Base-by-base conservation (phyloP, 2,888 invertebrate genomes). In the Mechanitis mazaeus region DNA sequence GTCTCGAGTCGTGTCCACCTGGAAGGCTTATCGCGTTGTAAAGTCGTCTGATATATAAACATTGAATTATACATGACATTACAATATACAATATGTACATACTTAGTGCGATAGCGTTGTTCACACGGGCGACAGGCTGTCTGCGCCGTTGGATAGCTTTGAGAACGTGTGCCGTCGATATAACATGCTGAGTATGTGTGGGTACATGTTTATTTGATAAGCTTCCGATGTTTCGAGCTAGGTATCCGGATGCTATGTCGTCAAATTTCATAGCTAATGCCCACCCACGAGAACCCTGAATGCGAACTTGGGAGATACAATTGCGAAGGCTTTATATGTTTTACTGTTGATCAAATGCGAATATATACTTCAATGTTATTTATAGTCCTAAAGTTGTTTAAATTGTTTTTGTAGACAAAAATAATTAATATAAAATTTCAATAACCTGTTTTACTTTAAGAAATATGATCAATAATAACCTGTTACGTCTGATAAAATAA, bases 51-150 rank as follows among this genome's bases (percentile, higher is more conserved):
- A 72, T 73, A 75, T 71, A 75, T 85, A 84, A 84, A 84, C 84
- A 81, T 83, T 81, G 78, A 78, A 84, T 84, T 83, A 69, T 70
- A 84, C 81, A 81, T 81, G 78, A 77, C 77, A 74, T 75, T 80
- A 79, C 77, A 50, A 42, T 42, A 79, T 82, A 80, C 73, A 74
- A 76, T 79, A 82, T 76, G 74, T 82, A 83, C 77, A 76, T 85
- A 85, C 79, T 79, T 84, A 84, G 79, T 78, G 81, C 78, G 83
- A 85, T 87, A 85, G 83, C 79, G 84, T 77, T 83, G 84, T 85
- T 85, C 83, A 80, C 84, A 82, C 81, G 81, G 87, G 90, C 90
- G 90, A 90, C 90, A 89, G 76, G 86, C 90, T 81, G 90, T 90
- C 90, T 90, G 89, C 84, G 80, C 69, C 80, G 83, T 72, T 80